Base-by-base conservation (phyloP, 2,888 invertebrate species). In the Drosophila demipolita region DNA sequence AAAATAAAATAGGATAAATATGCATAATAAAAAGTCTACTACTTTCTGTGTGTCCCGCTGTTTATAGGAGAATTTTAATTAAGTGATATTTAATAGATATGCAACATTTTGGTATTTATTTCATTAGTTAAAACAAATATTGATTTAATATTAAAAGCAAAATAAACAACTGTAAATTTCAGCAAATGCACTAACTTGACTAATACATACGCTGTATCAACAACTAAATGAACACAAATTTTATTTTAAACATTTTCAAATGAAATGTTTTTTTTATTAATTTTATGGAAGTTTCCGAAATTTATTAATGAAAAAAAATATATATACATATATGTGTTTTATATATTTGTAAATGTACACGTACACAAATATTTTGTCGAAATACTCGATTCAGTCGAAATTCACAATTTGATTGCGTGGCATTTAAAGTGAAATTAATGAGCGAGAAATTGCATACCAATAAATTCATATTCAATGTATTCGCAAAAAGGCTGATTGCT, bases 361-460 rank as follows among this genome's bases (percentile, higher is more conserved):
- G 23, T 15, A 15, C 8, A 9, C 23, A 26, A 9, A 26, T 26
- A 17, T 35, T 1, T 15, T 20, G 45, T 20, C 23, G 17, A 26
- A 66, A 55, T 48, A 66, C 48, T 38, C 32, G 1, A 29, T 9
- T 45, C 12, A 8, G 1, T 11, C 11, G 17, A 15, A n/a, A 29
- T 57, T 29, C 0, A 17, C 35, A n/a, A 23, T 35, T 49, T 29
- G 45, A n/a, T 60, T 50, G 38, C n/a, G 12, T 42, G 52, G 40
- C 36, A 61, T 66, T 63, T 42, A 42, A 80, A 68, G 54, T 76
- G 61, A 76, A 80, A 83, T 83, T 83, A 80, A 83, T 83, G 81
- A 72, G 72, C 80, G 68, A 62, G 54, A 83, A 83, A 80, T 75
- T 76, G 63, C 57, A 65, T 38, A 67, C 67, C 64, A 52, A 76